These are phyloP conservation scores for Miltochrista miniata DNA, from an alignment of 2,888 invertebrate genomes.

Conservation along the genomic window DNA sequence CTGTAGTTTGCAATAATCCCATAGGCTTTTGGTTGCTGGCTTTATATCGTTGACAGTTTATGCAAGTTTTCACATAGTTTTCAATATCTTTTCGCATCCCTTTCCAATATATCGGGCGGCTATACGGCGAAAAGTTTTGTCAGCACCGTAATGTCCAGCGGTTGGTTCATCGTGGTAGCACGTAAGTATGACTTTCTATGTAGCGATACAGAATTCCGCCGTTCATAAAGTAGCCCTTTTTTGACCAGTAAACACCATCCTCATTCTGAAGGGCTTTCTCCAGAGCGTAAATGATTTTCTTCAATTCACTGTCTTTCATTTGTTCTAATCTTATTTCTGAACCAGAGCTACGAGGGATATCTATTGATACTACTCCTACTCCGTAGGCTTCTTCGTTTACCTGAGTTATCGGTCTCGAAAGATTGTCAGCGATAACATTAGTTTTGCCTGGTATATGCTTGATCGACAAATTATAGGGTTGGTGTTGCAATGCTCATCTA, in stretches of 20 bases:
- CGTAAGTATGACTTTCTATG: neutral
- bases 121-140: neutral
- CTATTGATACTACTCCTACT: too few species aligned
- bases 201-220: neutral
- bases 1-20: constrained; percentile 43
- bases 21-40: constrained; percentile 44
- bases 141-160: neutral
- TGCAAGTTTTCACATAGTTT: constrained; percentile 34
- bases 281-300: too few species aligned
- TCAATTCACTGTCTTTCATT: too few species aligned
- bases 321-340: too few species aligned
- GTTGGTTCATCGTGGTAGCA: neutral
- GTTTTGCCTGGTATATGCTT: neutral
- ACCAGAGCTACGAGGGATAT: neutral
- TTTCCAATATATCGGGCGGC: constrained; percentile 4
- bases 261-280: too few species aligned
- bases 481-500: neutral
- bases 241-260: too few species aligned
- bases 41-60: constrained; percentile 47
- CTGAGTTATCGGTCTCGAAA: neutral
- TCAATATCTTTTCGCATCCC: constrained; percentile 1
- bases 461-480: neutral
- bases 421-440: neutral
- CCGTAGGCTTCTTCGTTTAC: neutral
- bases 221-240: too few species aligned